A percentile compares a stretch with the other conserved stretches of the same genome.
Conservation (phyloP, 2,888 invertebrate species). For the Diploptera punctata region DNA sequence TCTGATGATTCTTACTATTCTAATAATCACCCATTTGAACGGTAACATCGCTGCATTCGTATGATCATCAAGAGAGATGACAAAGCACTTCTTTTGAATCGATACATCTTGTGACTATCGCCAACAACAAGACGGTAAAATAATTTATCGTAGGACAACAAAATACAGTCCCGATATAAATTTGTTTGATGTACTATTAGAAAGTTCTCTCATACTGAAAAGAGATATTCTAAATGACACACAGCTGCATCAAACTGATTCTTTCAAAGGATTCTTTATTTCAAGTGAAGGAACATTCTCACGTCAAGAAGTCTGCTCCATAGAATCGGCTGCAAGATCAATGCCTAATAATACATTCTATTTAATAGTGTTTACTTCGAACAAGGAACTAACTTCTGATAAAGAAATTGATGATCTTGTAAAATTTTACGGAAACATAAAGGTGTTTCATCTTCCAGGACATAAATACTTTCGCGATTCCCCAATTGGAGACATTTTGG, state of each 20-base stretch:
- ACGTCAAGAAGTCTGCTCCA: neutral
- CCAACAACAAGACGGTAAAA: neutral
- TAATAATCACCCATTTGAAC: neutral
- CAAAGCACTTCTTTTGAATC: neutral
- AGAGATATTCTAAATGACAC: too few species aligned
- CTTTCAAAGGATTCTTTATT: neutral
- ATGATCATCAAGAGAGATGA: neutral
- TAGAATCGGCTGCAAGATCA: neutral
- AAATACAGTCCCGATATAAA: too few species aligned
- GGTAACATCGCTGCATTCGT: neutral
- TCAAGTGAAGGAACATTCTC: neutral
- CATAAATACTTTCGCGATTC: constrained; percentile 2
- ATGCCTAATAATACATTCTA: neutral
- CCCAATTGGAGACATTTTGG: neutral
- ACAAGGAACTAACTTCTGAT: neutral
- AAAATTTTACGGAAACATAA: neutral
- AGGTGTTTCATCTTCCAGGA: neutral
- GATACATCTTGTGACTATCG: neutral
- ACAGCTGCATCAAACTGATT: too few species aligned
- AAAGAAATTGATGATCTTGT: neutral
- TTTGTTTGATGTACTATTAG: too few species aligned
- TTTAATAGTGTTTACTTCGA: neutral
- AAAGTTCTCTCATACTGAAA: too few species aligned
- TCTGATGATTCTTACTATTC: neutral
- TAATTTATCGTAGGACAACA: neutral